Evolutionary conservation across 37 sponge, comb jelly and placozoan species (phyloP), one percentile per base, ranked within the genome.

Genomic region (Axinella damicornis): DNA sequence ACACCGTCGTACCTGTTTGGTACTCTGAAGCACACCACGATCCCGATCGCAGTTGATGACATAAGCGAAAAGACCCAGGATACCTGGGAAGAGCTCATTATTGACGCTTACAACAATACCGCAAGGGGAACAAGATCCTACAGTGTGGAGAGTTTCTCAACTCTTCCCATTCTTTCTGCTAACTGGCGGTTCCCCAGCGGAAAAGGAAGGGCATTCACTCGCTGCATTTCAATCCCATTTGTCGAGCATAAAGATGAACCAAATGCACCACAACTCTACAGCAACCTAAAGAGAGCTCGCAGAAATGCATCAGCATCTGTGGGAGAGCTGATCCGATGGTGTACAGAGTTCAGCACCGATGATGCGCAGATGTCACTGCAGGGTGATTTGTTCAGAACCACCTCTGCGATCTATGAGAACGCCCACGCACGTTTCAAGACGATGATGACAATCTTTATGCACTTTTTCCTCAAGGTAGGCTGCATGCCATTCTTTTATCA

Each of bases 371-470:
- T 61, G 62, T 61, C 13, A 11, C 11, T 61, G 62, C 62, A 11
- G 2, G n/a, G 62, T 61, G 62, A 61, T 14, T 14, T 61, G 27
- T 61, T 61, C 62, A 61, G 4, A 61, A 61, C 5, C 62, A 61
- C 27, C 4, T 61, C 62, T 61, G 62, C 62, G 11, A 2, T 61
- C 25, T 61, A 28, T 61, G 12, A 61, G 62, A 61, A 68, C 5
- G 30, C 69, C 20, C 73, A 21, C 19, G 73, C 73, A 46, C n/a
- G 73, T 6, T 72, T 72, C 53, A 41, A 21, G 6, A 72, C 73
- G 15, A 72, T 46, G 37, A 72, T 72, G 73, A 28, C 73, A 46
- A 72, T 72, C 53, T 72, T 72, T n/a, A 72, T 46, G 53, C n/a
- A 72, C 30, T 72, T 72, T 27, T 72, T 72, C 73, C 30, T 72